Percentiles rank a stretch among this genome's conserved stretches.
phyloP scores from a whole-genome alignment of 92 coral and sea anemone species.

The Blastomussa wellsi region DNA sequence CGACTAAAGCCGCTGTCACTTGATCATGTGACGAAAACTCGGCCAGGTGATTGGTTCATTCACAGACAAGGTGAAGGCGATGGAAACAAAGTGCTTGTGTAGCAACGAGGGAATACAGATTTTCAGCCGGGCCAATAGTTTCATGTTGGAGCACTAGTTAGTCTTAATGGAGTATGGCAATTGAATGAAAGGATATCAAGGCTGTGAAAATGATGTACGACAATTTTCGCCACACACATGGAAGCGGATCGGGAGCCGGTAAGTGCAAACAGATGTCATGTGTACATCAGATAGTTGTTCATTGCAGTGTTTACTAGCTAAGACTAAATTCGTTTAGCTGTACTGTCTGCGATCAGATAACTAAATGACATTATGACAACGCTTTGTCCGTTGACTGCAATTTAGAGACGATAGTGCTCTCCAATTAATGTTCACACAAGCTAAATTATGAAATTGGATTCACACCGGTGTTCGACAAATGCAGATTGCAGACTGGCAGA shows the following conservation, averaged over 20 bases:
- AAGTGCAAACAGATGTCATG: neutral
- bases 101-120: conserved; percentile 62
- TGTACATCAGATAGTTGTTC: neutral
- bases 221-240: conserved; percentile 67
- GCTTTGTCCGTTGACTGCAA: neutral
- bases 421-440: neutral
- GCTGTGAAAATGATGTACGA: conserved; percentile 50
- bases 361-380: neutral
- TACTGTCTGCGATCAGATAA: conserved; percentile 20
- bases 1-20: conserved; percentile 10
- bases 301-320: neutral
- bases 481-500: too few relatives aligned
- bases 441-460: neutral
- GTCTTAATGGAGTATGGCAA: neutral
- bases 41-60: conserved; percentile 44
- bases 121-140: neutral
- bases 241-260: conserved; percentile 70
- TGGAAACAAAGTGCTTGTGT: conserved; percentile 59
- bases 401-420: neutral
- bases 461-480: too few relatives aligned
- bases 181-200: neutral
- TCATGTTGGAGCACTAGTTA: neutral
- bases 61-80: neutral
- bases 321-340: too few relatives aligned
- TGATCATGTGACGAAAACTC: conserved; percentile 37